phyloP scores from a whole-genome alignment of 2,113 vertebrate species.

The Gracilinanus agilis region DNA sequence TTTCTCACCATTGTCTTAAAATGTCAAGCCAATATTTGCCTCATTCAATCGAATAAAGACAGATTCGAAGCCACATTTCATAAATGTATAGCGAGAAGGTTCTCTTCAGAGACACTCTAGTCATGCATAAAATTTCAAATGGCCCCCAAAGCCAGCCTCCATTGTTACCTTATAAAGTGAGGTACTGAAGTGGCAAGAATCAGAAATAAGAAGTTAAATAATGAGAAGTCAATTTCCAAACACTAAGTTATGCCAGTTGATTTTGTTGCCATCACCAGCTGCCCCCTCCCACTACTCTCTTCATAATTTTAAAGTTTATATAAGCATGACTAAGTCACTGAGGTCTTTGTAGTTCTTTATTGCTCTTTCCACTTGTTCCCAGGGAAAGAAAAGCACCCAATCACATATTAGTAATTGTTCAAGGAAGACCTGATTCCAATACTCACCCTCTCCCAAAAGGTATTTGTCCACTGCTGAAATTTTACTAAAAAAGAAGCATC shows the following conservation, averaged over 20 bases:
- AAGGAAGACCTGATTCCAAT: not conserved
- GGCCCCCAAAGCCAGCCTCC: not conserved
- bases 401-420: conserved; percentile 61
- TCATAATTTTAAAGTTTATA: conserved; percentile 59
- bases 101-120: conserved; percentile 29
- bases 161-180: not conserved
- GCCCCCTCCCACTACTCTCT: not conserved
- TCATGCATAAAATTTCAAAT: conserved; percentile 51
- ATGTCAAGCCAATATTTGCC: conserved; percentile 29
- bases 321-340: conserved; percentile 15
- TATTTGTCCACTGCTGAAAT: conserved; percentile 36
- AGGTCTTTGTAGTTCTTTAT: conserved; percentile 38
- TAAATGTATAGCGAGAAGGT: conserved; percentile 7
- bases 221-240: conserved; percentile 8
- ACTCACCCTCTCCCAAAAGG: not conserved
- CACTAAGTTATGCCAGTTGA: conserved; percentile 38
- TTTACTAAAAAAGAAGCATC: conserved; percentile 44
- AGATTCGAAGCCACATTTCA: conserved; percentile 13
- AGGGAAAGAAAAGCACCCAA: conserved; percentile 58
- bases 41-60: conserved; percentile 21
- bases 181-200: conserved; percentile 16
- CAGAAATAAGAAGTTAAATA: not conserved
- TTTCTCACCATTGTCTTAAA: conserved; percentile 54
- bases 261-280: conserved; percentile 6
- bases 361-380: conserved; percentile 54